phyloP scores from a whole-genome alignment of 2,888 invertebrate genomes.

The Thereva unica region DNA sequence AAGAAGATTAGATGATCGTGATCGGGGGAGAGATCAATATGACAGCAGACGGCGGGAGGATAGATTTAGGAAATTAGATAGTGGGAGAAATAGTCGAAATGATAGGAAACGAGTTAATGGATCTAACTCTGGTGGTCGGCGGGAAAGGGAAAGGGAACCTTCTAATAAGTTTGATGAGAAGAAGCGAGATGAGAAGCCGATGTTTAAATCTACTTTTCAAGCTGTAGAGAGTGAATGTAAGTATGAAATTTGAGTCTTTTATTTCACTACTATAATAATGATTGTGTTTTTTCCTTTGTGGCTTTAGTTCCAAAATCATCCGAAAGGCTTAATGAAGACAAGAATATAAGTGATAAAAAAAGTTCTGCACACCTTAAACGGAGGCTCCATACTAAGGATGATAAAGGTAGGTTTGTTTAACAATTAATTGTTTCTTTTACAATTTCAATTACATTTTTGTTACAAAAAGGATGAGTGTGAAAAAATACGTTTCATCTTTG shows the following conservation, averaged over 20 bases:
- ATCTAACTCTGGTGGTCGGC: constrained; percentile 13
- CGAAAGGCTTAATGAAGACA: constrained; percentile 2
- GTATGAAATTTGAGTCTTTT: background rate
- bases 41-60: constrained; percentile 31
- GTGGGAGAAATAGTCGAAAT: constrained; percentile 26
- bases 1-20: constrained; percentile 21
- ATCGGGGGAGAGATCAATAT: constrained; percentile 25
- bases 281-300: background rate
- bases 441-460: background rate
- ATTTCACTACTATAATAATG: background rate
- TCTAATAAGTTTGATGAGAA: constrained; percentile 22
- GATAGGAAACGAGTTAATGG: constrained; percentile 14
- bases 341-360: constrained; percentile 11
- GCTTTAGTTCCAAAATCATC: constrained; percentile 4
- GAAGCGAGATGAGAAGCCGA: constrained; percentile 29
- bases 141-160: constrained; percentile 31
- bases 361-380: background rate
- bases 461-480: too few relatives aligned
- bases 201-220: constrained; percentile 45
- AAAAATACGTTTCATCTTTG: too few relatives aligned
- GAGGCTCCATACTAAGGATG: constrained; percentile 10
- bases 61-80: constrained; percentile 18
- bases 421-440: background rate
- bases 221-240: constrained; percentile 42
- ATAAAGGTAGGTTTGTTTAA: background rate